phyloP scores from a whole-genome alignment of 2,113 vertebrate genomes.

The Galemys pyrenaicus region DNA sequence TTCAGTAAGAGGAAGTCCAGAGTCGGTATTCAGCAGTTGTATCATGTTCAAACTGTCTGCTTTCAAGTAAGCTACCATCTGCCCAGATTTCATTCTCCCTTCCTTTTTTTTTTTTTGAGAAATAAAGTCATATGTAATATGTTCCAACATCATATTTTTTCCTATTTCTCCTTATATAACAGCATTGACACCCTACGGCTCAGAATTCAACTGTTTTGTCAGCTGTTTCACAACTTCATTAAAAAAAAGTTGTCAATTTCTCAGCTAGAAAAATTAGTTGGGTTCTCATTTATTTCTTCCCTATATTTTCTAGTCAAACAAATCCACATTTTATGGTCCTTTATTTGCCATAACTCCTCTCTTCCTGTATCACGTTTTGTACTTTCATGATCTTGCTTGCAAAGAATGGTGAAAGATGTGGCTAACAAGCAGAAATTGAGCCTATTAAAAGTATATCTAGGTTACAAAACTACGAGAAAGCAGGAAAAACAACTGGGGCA shows the following conservation, averaged over 20 bases:
- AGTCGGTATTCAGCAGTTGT: neutral
- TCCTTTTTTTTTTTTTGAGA: neutral
- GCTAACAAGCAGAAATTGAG: neutral
- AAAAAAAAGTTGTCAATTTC: neutral
- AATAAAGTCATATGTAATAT: neutral
- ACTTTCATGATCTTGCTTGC: neutral
- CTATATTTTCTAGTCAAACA: neutral
- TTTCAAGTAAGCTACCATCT: conserved; percentile 46
- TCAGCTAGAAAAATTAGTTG: neutral
- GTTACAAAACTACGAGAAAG: neutral
- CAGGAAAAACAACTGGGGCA: neutral
- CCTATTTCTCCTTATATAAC: neutral
- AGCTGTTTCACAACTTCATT: conserved; percentile 12
- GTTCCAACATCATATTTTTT: neutral
- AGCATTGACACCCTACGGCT: neutral
- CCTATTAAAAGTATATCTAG: neutral
- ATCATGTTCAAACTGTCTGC: neutral
- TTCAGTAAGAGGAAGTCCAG: neutral
- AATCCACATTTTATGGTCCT: neutral
- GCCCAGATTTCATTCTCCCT: neutral
- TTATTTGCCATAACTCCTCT: neutral
- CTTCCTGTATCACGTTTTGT: neutral
- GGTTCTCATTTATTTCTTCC: conserved; percentile 31
- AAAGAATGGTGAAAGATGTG: neutral
- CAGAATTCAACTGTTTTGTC: neutral